These are phyloP conservation scores for Coenonympha arcania DNA, from an alignment of 2,888 invertebrate genomes.

Conservation along the genomic window DNA sequence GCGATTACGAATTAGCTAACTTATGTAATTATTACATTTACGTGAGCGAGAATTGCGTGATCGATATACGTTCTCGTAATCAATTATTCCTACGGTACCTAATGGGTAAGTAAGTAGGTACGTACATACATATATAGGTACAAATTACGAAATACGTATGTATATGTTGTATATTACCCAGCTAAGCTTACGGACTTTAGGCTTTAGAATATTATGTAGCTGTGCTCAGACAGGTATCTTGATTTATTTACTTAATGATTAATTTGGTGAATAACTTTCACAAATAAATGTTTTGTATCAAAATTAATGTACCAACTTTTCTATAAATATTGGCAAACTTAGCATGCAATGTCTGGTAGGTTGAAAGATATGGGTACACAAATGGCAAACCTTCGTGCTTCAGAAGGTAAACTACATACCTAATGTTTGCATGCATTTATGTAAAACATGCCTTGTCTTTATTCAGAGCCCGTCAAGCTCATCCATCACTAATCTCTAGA, in stretches of 20 bases:
- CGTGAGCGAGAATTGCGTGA: slow-evolving; percentile 31
- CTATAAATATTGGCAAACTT: neutral
- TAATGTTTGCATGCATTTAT: slow-evolving; percentile 7
- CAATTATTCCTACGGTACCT: slow-evolving; percentile 22
- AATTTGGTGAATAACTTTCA: too few species aligned
- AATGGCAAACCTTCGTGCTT: slow-evolving; percentile 6
- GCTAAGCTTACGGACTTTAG: too few species aligned
- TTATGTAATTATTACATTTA: slow-evolving; percentile 35
- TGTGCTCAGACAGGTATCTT: too few species aligned
- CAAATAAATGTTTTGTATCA: too few species aligned
- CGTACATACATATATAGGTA: too few species aligned
- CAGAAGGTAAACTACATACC: slow-evolving; percentile 1
- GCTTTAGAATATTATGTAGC: too few species aligned
- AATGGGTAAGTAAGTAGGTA: too few species aligned
- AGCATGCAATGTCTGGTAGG: neutral
- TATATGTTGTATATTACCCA: too few species aligned
- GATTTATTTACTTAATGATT: too few species aligned
- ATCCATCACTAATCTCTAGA: slow-evolving; percentile 4
- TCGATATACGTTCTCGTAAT: slow-evolving; percentile 23
- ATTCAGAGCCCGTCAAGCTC: slow-evolving; percentile 7
- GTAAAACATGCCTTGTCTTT: slow-evolving; percentile 6
- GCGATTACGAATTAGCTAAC: slow-evolving; percentile 24
- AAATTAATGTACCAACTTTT: too few species aligned
- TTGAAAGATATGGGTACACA: neutral
- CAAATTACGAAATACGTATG: slow-evolving; percentile 28